Conservation (phyloP, 2,113 vertebrate species). For the Peromyscus maniculatus region DNA sequence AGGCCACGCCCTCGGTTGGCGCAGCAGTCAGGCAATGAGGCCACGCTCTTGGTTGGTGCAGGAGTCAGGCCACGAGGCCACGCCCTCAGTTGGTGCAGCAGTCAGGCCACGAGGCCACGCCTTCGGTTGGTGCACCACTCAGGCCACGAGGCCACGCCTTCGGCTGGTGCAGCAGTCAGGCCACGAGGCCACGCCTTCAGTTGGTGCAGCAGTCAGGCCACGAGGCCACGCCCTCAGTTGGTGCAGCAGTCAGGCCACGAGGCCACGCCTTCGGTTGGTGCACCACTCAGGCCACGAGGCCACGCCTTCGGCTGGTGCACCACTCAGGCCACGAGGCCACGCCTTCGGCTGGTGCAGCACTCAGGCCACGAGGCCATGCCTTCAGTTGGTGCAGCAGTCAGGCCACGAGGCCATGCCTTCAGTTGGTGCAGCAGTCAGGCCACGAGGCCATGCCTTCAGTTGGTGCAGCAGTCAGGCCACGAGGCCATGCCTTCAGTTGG, state of each 20-base stretch:
- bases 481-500: neutral
- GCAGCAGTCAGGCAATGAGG: neutral
- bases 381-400: neutral
- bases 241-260: neutral
- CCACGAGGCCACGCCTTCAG: neutral
- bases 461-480: neutral
- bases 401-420: neutral
- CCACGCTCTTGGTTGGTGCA: neutral
- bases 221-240: too few species aligned
- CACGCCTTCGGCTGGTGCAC: too few species aligned
- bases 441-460: too few species aligned
- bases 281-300: too few species aligned
- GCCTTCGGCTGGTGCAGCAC: neutral
- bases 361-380: too few species aligned
- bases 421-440: too few species aligned
- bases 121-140: neutral
- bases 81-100: neutral
- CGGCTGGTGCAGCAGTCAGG: neutral
- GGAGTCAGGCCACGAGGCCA: too few species aligned
- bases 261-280: neutral
- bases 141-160: too few species aligned
- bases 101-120: neutral
- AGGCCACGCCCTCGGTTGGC: too few species aligned
- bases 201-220: too few species aligned
- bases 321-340: neutral